These are phyloP conservation scores for Pituophis catenifer DNA, from an alignment of 2,113 vertebrate species.

Conservation along the genomic window DNA sequence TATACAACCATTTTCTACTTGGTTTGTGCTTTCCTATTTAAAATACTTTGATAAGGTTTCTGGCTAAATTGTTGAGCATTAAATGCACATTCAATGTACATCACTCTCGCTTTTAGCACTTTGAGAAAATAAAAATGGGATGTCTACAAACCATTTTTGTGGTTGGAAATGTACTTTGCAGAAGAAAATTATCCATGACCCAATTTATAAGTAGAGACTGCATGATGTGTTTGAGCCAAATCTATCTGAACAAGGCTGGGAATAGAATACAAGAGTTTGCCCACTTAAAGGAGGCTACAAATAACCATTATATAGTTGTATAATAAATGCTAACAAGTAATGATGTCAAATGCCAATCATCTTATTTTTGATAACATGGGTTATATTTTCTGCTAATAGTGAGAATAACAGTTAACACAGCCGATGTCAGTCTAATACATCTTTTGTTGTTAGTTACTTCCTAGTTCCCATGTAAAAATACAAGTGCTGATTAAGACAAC, in stretches of 20 bases:
- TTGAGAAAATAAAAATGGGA: background rate
- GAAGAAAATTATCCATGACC: background rate
- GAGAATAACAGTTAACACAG: background rate
- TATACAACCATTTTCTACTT: background rate
- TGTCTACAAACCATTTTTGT: background rate
- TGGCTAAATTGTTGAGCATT: background rate
- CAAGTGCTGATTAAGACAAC: background rate
- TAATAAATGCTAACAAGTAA: background rate
- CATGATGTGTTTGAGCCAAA: background rate
- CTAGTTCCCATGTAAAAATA: background rate
- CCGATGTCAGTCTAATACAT: background rate
- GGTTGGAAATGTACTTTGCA: background rate
- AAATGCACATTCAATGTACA: background rate
- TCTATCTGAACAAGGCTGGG: background rate
- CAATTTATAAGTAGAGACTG: background rate
- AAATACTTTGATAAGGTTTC: background rate
- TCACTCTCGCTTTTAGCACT: background rate
- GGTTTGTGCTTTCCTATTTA: background rate
- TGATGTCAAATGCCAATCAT: background rate
- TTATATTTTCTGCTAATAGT: background rate
- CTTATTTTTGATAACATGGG: background rate
- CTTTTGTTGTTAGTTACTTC: background rate
- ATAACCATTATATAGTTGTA: background rate
- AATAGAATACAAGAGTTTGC: background rate
- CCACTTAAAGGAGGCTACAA: background rate